Conservation (phyloP, 2,113 vertebrate genomes). For the Origma solitaria region DNA sequence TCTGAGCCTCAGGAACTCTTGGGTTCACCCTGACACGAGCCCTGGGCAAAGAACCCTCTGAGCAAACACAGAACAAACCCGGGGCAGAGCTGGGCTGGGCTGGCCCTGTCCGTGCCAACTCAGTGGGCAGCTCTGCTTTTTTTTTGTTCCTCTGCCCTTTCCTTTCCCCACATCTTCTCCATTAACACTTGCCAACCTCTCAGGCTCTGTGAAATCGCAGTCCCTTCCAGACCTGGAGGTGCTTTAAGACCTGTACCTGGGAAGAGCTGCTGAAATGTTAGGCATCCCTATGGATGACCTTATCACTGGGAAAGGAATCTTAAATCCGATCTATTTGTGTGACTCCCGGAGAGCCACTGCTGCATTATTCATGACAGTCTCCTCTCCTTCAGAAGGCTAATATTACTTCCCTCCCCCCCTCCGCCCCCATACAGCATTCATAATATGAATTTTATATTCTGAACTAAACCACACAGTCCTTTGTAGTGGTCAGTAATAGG, state of each 20-base stretch:
- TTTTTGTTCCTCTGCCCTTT: not conserved
- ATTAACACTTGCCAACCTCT: not conserved
- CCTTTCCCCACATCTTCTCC: not conserved
- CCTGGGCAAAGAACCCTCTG: not conserved
- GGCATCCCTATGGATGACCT: constrained; percentile 40
- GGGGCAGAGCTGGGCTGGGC: not conserved
- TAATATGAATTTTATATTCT: constrained; percentile 69
- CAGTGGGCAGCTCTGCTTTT: not conserved
- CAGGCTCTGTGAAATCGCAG: not conserved
- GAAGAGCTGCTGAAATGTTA: constrained; percentile 11
- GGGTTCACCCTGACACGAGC: not conserved
- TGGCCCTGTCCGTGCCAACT: not conserved
- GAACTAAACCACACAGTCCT: constrained; percentile 62
- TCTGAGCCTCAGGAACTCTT: not conserved
- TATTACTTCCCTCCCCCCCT: constrained; percentile 57
- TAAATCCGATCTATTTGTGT: constrained; percentile 56
- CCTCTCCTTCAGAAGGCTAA: constrained; percentile 64
- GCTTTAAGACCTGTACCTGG: constrained; percentile 21
- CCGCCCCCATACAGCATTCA: constrained; percentile 60
- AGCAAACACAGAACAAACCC: not conserved
- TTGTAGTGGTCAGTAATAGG: constrained; percentile 68
- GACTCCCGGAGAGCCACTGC: constrained; percentile 61
- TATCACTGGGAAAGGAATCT: constrained; percentile 54
- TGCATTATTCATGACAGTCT: constrained; percentile 65
- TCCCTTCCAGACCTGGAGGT: not conserved